phyloP scores from a whole-genome alignment of 2,888 invertebrate species.

The Argyresthia albistria region DNA sequence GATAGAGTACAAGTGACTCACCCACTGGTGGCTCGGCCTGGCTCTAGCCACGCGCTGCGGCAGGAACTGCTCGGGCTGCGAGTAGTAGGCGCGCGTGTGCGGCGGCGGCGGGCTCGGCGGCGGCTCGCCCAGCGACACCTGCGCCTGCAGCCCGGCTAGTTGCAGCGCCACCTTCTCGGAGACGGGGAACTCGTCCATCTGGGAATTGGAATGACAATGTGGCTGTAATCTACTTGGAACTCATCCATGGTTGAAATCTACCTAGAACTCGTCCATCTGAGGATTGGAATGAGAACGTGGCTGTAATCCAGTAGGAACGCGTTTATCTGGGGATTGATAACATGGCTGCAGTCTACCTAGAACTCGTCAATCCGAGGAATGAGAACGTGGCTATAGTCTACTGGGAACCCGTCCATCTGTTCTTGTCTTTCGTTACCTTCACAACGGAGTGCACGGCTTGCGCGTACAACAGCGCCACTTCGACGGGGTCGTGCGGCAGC shows the following conservation, averaged over 20 bases:
- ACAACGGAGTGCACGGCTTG: conserved; percentile 97
- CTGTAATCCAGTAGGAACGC: no score
- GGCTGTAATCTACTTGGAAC: no score
- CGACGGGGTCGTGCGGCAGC: conserved; percentile 94
- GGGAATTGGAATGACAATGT: conserved; percentile 16
- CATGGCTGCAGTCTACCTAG: no score
- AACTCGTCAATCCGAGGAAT: no score
- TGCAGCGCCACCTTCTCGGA: conserved; percentile 95
- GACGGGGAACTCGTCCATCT: conserved; percentile 95
- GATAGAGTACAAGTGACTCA: conserved; percentile 51
- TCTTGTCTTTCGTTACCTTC: no score
- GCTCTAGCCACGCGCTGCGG: conserved; percentile 86
- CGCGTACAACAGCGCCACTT: conserved; percentile 93
- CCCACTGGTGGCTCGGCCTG: conserved; percentile 88
- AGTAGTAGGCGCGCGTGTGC: conserved; percentile 87
- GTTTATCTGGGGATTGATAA: no score
- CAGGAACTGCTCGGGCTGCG: conserved; percentile 91
- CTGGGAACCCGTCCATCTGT: no score
- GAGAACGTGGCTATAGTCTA: no score
- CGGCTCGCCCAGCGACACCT: conserved; percentile 93
- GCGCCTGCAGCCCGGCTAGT: conserved; percentile 93
- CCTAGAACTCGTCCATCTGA: no score
- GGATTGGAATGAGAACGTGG: no score
- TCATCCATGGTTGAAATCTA: no score
- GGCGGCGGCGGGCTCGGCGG: conserved; percentile 78